Evolutionary conservation across 2,888 invertebrate species (phyloP).

Genomic region (Yponomeuta plumbellus): DNA sequence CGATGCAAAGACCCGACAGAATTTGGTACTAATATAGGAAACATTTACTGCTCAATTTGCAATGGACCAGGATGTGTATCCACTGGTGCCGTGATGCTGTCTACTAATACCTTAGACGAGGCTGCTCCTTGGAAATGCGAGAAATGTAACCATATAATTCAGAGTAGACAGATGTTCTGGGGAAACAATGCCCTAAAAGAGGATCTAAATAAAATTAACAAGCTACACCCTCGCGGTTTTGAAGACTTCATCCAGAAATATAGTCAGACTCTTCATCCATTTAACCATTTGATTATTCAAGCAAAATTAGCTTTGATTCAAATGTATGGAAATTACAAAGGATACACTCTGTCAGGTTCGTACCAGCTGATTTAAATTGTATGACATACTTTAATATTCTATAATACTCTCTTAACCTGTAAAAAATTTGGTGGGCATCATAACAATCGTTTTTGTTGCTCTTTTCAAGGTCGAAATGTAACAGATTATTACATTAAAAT

Average conservation of each 20-base stretch:
- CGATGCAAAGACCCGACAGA: constrained; percentile 84
- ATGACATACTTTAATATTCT: too few relatives aligned
- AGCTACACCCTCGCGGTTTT: constrained; percentile 68
- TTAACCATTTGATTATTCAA: constrained; percentile 80
- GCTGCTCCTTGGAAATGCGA: constrained; percentile 80
- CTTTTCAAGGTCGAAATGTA: too few relatives aligned
- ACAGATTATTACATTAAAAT: too few relatives aligned
- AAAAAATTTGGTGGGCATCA: too few relatives aligned
- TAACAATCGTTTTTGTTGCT: too few relatives aligned
- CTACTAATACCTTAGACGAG: constrained; percentile 77
- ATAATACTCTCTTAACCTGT: too few relatives aligned
- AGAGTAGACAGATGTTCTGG: constrained; percentile 77
- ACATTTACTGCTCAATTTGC: constrained; percentile 80
- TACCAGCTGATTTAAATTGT: background rate
- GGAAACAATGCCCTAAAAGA: constrained; percentile 78
- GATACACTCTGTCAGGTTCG: constrained; percentile 74
- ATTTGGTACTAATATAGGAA: constrained; percentile 78
- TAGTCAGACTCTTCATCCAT: constrained; percentile 78
- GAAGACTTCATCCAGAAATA: constrained; percentile 81
- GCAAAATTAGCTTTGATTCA: constrained; percentile 82
- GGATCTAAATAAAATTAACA: constrained; percentile 75
- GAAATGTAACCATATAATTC: constrained; percentile 75
- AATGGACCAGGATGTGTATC: constrained; percentile 56
- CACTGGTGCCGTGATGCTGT: constrained; percentile 71
- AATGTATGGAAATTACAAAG: constrained; percentile 79